phyloP scores from a whole-genome alignment of 1,140 invertebrate species.

The Cotesia glomerata region DNA sequence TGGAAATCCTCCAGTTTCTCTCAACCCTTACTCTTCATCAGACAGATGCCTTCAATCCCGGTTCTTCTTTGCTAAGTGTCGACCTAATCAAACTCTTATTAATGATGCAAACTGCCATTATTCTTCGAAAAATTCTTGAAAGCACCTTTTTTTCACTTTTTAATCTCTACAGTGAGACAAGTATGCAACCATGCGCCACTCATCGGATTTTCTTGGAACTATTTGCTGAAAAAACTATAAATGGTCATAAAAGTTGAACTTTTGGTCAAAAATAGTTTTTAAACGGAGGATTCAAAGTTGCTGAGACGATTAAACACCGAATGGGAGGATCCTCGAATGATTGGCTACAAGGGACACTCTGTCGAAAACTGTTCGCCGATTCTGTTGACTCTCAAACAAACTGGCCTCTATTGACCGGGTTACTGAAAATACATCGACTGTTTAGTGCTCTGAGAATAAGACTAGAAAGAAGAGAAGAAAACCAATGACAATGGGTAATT shows the following conservation, averaged over 20 bases:
- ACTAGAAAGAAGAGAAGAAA: too few species aligned
- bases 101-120: constrained; percentile 12
- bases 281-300: constrained; percentile 38
- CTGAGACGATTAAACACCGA: constrained; percentile 60
- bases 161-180: too few species aligned
- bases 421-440: too few species aligned
- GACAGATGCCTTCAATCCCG: not conserved
- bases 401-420: too few species aligned
- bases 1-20: constrained; percentile 27
- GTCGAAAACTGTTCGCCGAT: not conserved
- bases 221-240: too few species aligned
- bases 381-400: not conserved
- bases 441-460: too few species aligned
- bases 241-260: too few species aligned
- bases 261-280: not conserved
- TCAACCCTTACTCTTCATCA: not conserved
- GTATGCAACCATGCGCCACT: too few species aligned
- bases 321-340: constrained; percentile 57
- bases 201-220: too few species aligned
- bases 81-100: constrained; percentile 8
- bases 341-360: constrained; percentile 49
- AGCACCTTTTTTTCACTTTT: too few species aligned
- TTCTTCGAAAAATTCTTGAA: not conserved
- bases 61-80: not conserved
- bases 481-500: not conserved